Evolutionary conservation across 2,888 invertebrate genomes (phyloP).

Genomic region (Hylaea fasciaria): DNA sequence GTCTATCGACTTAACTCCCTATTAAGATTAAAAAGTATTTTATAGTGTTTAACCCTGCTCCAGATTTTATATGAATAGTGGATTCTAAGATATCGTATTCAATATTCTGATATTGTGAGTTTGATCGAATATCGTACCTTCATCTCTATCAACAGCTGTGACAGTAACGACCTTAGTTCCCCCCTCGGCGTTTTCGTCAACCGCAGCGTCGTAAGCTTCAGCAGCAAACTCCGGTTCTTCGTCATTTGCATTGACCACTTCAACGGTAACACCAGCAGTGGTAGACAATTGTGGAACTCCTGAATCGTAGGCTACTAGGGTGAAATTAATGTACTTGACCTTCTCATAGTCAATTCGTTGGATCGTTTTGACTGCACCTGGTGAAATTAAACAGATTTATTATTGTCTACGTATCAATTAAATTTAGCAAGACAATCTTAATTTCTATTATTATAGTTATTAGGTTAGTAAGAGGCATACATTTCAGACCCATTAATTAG

Average conservation of each 20-base stretch:
- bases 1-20: too few relatives aligned
- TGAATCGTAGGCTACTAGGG: constrained; percentile 92
- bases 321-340: constrained; percentile 90
- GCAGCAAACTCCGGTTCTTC: constrained; percentile 92
- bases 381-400: constrained; percentile 10
- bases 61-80: too few relatives aligned
- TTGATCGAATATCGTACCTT: constrained; percentile 74
- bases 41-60: too few relatives aligned
- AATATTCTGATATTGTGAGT: too few relatives aligned
- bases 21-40: too few relatives aligned
- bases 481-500: too few relatives aligned
- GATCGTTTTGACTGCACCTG: constrained; percentile 90
- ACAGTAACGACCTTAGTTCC: constrained; percentile 90
- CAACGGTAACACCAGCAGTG: constrained; percentile 90
- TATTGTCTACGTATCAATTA: too few relatives aligned
- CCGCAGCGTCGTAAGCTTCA: constrained; percentile 87
- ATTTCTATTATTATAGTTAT: too few relatives aligned
- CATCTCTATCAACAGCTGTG: constrained; percentile 91
- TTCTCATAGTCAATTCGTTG: constrained; percentile 94
- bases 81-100: too few relatives aligned
- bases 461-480: too few relatives aligned
- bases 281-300: constrained; percentile 94
- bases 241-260: constrained; percentile 93
- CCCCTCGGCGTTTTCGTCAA: constrained; percentile 90
- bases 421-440: too few relatives aligned